Percentiles rank a stretch among this genome's conserved stretches.
Evolutionary conservation across 2,113 vertebrate species (phyloP).

Genomic region (Toxostoma redivivum): DNA sequence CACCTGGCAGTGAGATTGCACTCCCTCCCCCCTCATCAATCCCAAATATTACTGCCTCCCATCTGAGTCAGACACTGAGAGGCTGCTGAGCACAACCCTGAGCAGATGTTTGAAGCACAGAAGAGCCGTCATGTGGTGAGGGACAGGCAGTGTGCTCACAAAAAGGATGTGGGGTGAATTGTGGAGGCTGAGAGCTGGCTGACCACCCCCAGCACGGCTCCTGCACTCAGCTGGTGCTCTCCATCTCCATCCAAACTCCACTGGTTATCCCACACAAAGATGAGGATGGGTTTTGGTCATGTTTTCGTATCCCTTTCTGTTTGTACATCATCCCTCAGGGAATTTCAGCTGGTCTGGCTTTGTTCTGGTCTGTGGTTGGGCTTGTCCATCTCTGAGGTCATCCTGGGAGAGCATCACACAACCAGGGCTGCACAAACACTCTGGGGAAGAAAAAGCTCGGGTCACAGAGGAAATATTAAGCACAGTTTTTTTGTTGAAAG

Average conservation of each 20-base stretch:
- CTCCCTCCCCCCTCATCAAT: background rate
- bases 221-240: fast-evolving
- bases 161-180: background rate
- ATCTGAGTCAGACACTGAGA: background rate
- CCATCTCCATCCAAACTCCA: background rate
- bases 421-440: background rate
- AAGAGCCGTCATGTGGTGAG: fast-evolving
- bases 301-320: background rate
- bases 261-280: background rate
- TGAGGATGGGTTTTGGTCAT: background rate
- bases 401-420: background rate
- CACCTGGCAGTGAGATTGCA: background rate
- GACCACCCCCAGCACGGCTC: background rate
- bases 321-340: background rate
- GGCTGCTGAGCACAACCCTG: background rate
- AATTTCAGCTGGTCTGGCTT: background rate
- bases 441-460: background rate
- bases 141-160: background rate
- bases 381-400: background rate
- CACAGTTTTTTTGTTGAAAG: background rate
- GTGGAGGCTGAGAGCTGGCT: background rate
- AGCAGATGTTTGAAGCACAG: background rate
- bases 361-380: background rate
- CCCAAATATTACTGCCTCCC: background rate
- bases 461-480: background rate